Percentiles rank a stretch among this genome's conserved stretches.
Conservation (phyloP, 1,140 invertebrate genomes). For the Anoplolepis gracilipes region DNA sequence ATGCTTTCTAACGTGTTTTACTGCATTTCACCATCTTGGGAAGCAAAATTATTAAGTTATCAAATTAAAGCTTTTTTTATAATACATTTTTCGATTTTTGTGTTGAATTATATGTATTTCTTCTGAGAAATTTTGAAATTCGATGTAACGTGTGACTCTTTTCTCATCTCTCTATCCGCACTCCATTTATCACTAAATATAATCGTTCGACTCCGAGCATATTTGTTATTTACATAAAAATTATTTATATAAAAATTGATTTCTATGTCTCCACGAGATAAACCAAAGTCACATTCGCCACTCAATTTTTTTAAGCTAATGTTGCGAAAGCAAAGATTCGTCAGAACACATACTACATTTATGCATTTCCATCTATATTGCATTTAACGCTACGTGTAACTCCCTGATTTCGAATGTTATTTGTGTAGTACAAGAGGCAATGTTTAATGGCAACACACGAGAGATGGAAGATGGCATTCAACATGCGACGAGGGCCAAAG, state of each 20-base stretch:
- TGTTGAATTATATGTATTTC: background rate
- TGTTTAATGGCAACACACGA: constrained; percentile 16
- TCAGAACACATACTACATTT: too few species aligned
- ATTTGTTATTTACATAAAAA: background rate
- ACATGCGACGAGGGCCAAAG: constrained; percentile 34
- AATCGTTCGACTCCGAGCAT: background rate
- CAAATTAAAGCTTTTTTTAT: background rate
- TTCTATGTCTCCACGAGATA: background rate
- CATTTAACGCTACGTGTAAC: constrained; percentile 11
- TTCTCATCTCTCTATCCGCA: background rate
- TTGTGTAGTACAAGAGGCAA: constrained; percentile 14
- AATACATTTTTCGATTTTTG: background rate
- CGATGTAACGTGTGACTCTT: background rate
- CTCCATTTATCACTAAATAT: background rate
- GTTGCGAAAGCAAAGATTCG: background rate
- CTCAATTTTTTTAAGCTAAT: background rate
- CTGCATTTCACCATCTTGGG: background rate
- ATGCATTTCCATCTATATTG: background rate
- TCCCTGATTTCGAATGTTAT: constrained; percentile 40
- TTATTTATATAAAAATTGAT: background rate
- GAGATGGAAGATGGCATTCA: constrained; percentile 23
- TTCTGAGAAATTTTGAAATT: background rate
- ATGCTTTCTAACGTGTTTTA: background rate
- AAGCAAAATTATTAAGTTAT: background rate
- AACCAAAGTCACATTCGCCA: background rate